Percentiles rank a stretch among this genome's conserved stretches.
Conservation (phyloP, 37 sponge, comb jelly and placozoan species). For the Lycopodina hypogea region DNA sequence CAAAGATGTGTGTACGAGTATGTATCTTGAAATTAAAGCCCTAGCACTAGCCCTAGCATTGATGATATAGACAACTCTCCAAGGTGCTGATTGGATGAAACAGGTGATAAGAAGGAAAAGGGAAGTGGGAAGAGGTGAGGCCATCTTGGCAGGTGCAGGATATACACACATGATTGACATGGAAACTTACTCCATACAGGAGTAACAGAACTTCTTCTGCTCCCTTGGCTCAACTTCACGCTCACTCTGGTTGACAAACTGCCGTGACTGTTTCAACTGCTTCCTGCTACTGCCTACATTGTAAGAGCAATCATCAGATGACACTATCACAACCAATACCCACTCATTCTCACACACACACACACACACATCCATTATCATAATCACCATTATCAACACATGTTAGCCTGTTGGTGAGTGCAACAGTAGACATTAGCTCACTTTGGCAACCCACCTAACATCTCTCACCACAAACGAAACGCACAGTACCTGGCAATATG, state of each 20-base stretch:
- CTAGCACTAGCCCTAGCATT: too few relatives aligned
- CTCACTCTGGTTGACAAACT: slow-evolving; percentile 2
- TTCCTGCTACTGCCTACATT: slow-evolving; percentile 19
- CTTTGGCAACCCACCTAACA: neutral
- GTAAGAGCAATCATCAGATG: neutral
- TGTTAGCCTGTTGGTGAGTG: too few relatives aligned
- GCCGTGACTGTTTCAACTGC: slow-evolving; percentile 3
- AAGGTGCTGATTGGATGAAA: too few relatives aligned
- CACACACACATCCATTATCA: too few relatives aligned
- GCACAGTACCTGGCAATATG: slow-evolving; percentile 31
- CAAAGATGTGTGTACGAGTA: neutral
- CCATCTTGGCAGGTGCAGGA: neutral
- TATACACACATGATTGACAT: neutral
- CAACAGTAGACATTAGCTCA: too few relatives aligned
- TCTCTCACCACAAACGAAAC: neutral
- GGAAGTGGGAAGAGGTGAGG: slow-evolving; percentile 23
- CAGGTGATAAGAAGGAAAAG: slow-evolving; percentile 23
- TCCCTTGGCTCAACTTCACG: slow-evolving; percentile 1
- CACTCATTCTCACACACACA: too few relatives aligned
- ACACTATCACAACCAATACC: too few relatives aligned
- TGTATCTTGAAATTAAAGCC: too few relatives aligned
- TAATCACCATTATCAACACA: too few relatives aligned
- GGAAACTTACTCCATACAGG: slow-evolving; percentile 39
- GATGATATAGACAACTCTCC: too few relatives aligned
- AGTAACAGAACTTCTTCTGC: slow-evolving; percentile 42